Evolutionary conservation across 2,113 vertebrate species (phyloP).

Genomic region (Gopherus evgoodei): DNA sequence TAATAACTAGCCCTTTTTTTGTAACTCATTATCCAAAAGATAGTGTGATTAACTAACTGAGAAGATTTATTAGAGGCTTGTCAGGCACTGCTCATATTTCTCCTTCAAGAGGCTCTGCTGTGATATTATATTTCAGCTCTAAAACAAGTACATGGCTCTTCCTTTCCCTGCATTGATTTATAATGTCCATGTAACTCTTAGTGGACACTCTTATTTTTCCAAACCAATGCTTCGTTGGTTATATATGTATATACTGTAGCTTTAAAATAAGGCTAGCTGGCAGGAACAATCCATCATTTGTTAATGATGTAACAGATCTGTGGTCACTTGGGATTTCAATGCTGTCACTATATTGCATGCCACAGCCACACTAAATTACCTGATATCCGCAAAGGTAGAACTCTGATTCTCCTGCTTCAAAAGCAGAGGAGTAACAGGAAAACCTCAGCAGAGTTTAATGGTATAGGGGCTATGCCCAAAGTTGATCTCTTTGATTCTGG

Average conservation of each 20-base stretch:
- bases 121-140: background rate
- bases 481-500: background rate
- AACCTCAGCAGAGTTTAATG: fast-evolving
- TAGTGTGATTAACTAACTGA: background rate
- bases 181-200: background rate
- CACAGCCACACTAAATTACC: background rate
- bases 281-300: background rate
- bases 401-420: fast-evolving
- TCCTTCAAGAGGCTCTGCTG: background rate
- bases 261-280: background rate
- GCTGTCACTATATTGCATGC: background rate
- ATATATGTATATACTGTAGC: background rate
- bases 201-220: background rate
- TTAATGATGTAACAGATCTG: background rate
- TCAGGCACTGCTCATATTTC: background rate
- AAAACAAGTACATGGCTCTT: background rate
- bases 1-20: background rate
- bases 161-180: background rate
- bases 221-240: background rate
- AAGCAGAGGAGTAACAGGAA: background rate
- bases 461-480: fast-evolving
- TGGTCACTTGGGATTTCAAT: background rate
- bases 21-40: background rate
- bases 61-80: background rate
- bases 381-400: background rate